Percentiles rank a stretch among this genome's conserved stretches.
phyloP scores from a whole-genome alignment of 2,797 vertebrate genomes.

The Hapalemur alaotrensis region DNA sequence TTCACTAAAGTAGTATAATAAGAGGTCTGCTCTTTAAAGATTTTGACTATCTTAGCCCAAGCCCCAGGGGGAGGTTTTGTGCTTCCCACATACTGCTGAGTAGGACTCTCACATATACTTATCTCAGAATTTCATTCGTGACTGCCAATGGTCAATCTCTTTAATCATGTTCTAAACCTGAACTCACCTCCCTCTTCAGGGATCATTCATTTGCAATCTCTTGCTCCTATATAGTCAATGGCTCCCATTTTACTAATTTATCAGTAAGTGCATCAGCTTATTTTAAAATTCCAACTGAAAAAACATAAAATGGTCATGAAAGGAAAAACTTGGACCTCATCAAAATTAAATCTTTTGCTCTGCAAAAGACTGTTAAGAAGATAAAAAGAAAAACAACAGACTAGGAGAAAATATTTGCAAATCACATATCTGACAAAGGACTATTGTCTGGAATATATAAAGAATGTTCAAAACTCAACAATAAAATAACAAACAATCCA shows the following conservation, averaged over 20 bases:
- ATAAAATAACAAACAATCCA: not conserved
- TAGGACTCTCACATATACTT: not conserved
- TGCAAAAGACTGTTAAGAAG: not conserved
- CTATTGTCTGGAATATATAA: not conserved
- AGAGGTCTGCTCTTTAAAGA: not conserved
- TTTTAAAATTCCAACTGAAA: not conserved
- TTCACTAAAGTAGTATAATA: not conserved
- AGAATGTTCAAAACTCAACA: not conserved
- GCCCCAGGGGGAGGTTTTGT: not conserved
- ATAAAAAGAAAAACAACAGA: not conserved
- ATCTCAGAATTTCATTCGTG: not conserved
- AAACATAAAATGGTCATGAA: not conserved
- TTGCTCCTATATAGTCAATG: fast-evolving
- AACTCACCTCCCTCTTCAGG: not conserved
- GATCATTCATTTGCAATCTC: not conserved
- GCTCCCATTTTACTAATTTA: not conserved
- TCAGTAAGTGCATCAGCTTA: not conserved
- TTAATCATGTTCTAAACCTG: not conserved
- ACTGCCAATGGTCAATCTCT: too few relatives aligned
- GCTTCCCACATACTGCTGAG: not conserved
- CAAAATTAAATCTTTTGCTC: not conserved
- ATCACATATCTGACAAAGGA: not conserved
- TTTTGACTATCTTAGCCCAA: not conserved
- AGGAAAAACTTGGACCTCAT: not conserved
- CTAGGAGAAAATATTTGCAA: not conserved